Conservation (phyloP, 64 coral and sea anemone genomes). For the Actinia equina region DNA sequence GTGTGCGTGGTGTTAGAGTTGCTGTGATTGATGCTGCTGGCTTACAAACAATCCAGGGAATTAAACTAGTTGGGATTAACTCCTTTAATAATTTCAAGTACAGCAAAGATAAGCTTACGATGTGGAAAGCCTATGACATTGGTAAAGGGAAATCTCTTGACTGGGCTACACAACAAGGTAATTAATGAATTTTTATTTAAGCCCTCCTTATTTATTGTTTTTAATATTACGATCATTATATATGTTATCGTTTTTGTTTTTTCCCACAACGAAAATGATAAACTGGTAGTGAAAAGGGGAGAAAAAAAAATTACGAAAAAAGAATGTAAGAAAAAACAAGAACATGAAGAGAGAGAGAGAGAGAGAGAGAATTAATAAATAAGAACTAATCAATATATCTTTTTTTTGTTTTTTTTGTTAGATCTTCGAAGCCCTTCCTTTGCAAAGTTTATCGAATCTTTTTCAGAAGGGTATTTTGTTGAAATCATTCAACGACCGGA, state of each 20-base stretch:
- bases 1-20: neutral
- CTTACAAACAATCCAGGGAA: neutral
- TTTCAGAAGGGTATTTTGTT: neutral
- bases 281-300: too few species aligned
- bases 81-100: neutral
- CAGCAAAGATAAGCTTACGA: neutral
- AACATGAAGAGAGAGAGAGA: too few species aligned
- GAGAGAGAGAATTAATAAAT: neutral
- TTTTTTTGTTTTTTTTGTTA: too few species aligned
- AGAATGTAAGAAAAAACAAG: too few species aligned
- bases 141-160: slow-evolving; percentile 3
- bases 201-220: too few species aligned
- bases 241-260: too few species aligned
- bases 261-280: too few species aligned
- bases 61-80: neutral
- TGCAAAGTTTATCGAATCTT: neutral
- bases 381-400: neutral
- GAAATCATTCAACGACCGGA: neutral
- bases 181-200: too few species aligned
- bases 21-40: neutral
- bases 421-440: neutral
- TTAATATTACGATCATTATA: too few species aligned
- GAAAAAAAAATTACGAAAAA: too few species aligned
- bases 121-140: slow-evolving; percentile 33
- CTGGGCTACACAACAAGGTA: neutral